Evolutionary conservation across 35 echinoderm and acorn worm genomes (phyloP).

Genomic region (Amphiura filiformis): DNA sequence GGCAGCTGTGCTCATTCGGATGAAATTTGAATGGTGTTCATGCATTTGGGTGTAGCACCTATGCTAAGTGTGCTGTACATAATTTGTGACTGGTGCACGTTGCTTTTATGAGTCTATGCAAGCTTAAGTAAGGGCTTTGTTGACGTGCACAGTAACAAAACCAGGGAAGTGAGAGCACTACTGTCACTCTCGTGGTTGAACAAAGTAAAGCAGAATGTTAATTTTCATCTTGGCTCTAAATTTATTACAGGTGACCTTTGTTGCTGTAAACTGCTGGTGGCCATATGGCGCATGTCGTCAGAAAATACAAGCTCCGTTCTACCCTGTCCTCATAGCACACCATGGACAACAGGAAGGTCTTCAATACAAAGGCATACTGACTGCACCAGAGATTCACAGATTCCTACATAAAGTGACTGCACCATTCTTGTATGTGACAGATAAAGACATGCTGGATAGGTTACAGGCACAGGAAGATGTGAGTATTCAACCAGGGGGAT

Average conservation of each 20-base stretch:
- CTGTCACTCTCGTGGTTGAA: too few relatives aligned
- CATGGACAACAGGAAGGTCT: conserved; percentile 49
- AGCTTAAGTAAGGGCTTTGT: background rate
- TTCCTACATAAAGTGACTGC: conserved; percentile 52
- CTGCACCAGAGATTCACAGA: conserved; percentile 45
- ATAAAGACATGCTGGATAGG: conserved; percentile 40
- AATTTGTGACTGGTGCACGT: background rate
- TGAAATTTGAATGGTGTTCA: too few relatives aligned
- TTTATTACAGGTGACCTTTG: conserved; percentile 63
- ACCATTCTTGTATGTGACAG: conserved; percentile 61
- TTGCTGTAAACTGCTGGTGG: conserved; percentile 97
- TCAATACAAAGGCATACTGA: conserved; percentile 76
- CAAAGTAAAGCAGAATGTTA: too few relatives aligned
- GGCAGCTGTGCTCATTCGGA: too few relatives aligned
- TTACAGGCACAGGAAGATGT: conserved; percentile 80
- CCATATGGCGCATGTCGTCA: conserved; percentile 54
- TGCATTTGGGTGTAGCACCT: background rate
- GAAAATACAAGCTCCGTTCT: conserved; percentile 27
- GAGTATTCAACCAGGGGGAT: conserved; percentile 41
- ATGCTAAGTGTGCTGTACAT: background rate
- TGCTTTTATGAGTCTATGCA: background rate
- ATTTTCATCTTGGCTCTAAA: background rate
- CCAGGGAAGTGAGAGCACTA: background rate
- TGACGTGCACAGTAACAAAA: background rate
- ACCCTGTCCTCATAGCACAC: conserved; percentile 67